A percentile compares a stretch with the other conserved stretches of the same genome.
Evolutionary conservation across 64 coral and sea anemone species (phyloP).

Genomic region (Catalaphyllia jardinei): DNA sequence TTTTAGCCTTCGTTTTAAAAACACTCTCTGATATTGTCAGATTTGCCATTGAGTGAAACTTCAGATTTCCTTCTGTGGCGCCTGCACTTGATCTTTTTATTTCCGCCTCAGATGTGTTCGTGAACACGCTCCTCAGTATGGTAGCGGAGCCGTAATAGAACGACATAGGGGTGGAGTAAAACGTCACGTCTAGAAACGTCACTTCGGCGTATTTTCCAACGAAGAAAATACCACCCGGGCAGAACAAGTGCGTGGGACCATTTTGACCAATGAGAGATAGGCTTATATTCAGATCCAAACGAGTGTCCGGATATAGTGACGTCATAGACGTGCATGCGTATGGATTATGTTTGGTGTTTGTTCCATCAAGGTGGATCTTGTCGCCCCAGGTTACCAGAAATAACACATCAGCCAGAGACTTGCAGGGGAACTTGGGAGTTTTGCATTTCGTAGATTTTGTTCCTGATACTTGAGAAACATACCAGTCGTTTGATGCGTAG

Average conservation of each 20-base stretch:
- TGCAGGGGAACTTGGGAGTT: not conserved
- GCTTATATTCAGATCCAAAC: not conserved
- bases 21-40: not conserved
- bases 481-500: slow-evolving; percentile 1
- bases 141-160: not conserved
- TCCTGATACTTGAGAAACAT: not conserved
- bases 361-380: slow-evolving; percentile 12
- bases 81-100: not conserved
- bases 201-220: not conserved
- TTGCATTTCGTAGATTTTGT: not conserved
- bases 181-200: not conserved
- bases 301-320: not conserved
- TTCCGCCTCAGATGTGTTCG: not conserved
- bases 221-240: slow-evolving; percentile 7
- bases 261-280: slow-evolving; percentile 16
- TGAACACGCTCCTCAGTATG: slow-evolving; percentile 6
- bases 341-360: not conserved
- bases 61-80: not conserved
- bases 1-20: not conserved
- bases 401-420: slow-evolving; percentile 6
- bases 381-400: slow-evolving; percentile 10
- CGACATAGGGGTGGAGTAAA: slow-evolving; percentile 6
- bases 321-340: not conserved
- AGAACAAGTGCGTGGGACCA: not conserved
- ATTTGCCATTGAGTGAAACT: slow-evolving; percentile 2